phyloP scores from a whole-genome alignment of 2,113 vertebrate species.

The Ptilonorhynchus violaceus region DNA sequence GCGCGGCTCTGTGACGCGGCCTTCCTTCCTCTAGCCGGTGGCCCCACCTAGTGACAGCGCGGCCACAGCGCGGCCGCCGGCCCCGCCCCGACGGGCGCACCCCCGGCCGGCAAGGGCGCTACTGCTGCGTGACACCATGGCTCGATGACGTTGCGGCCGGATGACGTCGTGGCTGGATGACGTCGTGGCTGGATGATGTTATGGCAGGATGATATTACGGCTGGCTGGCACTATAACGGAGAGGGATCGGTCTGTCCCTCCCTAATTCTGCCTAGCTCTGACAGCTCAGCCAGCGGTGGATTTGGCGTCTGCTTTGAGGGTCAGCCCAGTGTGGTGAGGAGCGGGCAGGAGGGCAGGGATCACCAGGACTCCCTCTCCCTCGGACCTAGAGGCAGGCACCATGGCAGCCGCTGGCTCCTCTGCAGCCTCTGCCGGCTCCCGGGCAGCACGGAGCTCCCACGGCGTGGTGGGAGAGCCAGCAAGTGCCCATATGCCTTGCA shows the following conservation, averaged over 20 bases:
- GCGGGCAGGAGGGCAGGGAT: rapidly evolving
- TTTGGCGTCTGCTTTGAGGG: rapidly evolving
- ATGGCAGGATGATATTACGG: rapidly evolving
- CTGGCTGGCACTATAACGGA: rapidly evolving
- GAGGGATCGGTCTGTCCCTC: no score
- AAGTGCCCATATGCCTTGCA: rapidly evolving
- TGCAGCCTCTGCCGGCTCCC: rapidly evolving
- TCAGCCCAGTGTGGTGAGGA: rapidly evolving
- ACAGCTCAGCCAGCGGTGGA: rapidly evolving
- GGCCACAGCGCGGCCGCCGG: rapidly evolving
- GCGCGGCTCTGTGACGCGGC: rapidly evolving
- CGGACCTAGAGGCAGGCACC: background rate
- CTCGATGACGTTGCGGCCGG: rapidly evolving
- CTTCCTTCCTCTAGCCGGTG: background rate
- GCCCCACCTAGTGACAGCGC: slow-evolving; percentile 18
- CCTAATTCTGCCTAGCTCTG: rapidly evolving
- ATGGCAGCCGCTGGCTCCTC: rapidly evolving
- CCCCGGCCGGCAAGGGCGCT: rapidly evolving
- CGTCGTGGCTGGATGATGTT: background rate
- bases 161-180: rapidly evolving
- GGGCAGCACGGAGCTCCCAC: rapidly evolving
- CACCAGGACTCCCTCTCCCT: no score
- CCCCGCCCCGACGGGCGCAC: rapidly evolving
- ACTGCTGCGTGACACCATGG: rapidly evolving
- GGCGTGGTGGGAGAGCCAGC: rapidly evolving